Base-by-base conservation (phyloP, 2,888 invertebrate species). In the Spodoptera picta region DNA sequence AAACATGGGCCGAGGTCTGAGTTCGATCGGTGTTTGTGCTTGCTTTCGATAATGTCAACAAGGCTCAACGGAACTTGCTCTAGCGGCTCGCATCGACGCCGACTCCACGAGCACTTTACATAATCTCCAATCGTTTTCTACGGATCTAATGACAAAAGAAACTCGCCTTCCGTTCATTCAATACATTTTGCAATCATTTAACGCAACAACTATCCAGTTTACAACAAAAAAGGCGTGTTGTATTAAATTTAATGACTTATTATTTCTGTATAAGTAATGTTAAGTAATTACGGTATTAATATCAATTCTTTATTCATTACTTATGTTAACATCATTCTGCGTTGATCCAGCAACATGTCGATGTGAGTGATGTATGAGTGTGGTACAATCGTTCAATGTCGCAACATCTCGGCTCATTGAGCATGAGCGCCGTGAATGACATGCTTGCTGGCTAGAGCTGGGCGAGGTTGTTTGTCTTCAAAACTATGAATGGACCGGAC, bases 41-140 rank as follows among this genome's bases (percentile, higher is more conserved):
- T 88, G 87, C 92, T 91, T 91, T 93, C 91, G 91, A 93, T 92
- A 92, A 85, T 90, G 94, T 93, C 92, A 94, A 94, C 89, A 93
- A 66, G 83, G 82, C 85, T 86, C 90, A 89, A 87, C 89, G 91
- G 90, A 91, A 92, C 93, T 88, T 83, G 92, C 87, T 86, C 80
- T 85, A 85, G 87, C 45, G 65, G 24, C 57, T 14, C n/a, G 14
- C 42, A 47, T 11, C 51, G 51, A 46, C 69, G 70, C 48, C 63
- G 48, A 43, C 24, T 53, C 44, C 88, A 88, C 88, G 86, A 84
- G 81, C 81, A 78, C 85, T 88, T 90, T 86, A 87, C 85, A 84
- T 83, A 87, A 87, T 81, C 85, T 86, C 84, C 86, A 83, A 82
- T 80, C 69, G 79, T 80, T 82, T 76, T 65, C 69, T 65, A 70